phyloP scores from a whole-genome alignment of 2,113 vertebrate genomes.

The Lampris megalopsis region DNA sequence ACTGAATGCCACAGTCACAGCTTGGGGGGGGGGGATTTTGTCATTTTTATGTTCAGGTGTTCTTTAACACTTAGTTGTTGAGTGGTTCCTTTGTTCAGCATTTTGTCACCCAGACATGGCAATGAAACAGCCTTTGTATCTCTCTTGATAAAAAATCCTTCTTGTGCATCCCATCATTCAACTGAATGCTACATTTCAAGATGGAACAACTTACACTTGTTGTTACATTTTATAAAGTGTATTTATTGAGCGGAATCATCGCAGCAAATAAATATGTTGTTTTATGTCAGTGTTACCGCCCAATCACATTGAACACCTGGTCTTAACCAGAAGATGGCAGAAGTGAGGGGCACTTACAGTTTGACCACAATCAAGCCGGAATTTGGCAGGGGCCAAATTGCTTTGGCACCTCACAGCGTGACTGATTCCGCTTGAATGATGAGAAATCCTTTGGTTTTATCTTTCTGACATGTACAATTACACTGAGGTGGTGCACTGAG shows the following conservation, averaged over 20 bases:
- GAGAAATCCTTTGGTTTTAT: too few species aligned
- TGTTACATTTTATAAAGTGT: not conserved
- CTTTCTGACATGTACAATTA: too few species aligned
- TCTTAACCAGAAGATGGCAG: constrained; percentile 60
- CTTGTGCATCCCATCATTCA: too few species aligned
- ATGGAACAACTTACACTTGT: too few species aligned
- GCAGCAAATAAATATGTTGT: not conserved
- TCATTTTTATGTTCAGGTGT: not conserved
- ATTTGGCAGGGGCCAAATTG: not conserved
- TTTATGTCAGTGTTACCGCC: not conserved
- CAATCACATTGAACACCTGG: too few species aligned
- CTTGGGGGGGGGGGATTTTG: not conserved
- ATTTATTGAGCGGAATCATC: not conserved
- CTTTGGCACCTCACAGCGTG: too few species aligned
- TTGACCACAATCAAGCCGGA: too few species aligned
- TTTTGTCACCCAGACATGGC: not conserved
- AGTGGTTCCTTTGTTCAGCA: constrained; percentile 22
- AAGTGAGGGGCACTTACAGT: not conserved
- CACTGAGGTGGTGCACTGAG: too few species aligned
- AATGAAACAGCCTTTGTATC: too few species aligned
- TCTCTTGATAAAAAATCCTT: too few species aligned
- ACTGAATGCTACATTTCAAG: too few species aligned
- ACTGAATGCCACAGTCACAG: constrained; percentile 35
- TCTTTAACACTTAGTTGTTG: constrained; percentile 36
- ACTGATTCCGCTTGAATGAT: too few species aligned